A percentile compares a stretch with the other conserved stretches of the same genome.
These are phyloP conservation scores for Ceyx cyanopectus DNA, from an alignment of 2,113 vertebrate species.

Conservation along the genomic window DNA sequence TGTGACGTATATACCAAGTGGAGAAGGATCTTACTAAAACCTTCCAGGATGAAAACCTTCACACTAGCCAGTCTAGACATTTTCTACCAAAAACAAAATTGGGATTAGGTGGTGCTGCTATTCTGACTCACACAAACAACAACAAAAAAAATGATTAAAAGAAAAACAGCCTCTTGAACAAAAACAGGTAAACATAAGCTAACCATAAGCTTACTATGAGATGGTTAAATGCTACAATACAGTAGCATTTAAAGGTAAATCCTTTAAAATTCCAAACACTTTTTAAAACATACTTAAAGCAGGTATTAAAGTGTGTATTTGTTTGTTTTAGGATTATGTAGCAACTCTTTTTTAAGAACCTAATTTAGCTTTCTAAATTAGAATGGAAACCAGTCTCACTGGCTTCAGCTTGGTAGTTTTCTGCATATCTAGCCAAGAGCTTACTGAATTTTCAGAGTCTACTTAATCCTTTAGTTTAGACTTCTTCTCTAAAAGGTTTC, in stretches of 20 bases:
- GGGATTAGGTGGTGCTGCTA: background rate
- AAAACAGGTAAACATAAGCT: background rate
- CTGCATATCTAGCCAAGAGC: background rate
- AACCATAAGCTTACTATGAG: background rate
- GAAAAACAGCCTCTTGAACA: background rate
- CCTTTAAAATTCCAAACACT: background rate
- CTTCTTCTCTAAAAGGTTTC: background rate
- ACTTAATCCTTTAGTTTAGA: background rate
- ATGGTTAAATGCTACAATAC: background rate
- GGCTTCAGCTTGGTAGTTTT: background rate
- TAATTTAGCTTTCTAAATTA: background rate
- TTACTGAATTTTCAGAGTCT: background rate
- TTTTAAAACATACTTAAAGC: background rate
- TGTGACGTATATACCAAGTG: conserved; percentile 4
- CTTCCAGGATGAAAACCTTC: conserved; percentile 60
- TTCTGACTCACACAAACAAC: background rate
- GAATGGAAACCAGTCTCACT: background rate
- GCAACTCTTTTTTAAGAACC: background rate
- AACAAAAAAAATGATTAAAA: background rate
- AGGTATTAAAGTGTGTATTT: background rate
- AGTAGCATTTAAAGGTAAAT: background rate
- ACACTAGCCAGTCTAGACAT: background rate
- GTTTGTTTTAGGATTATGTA: background rate
- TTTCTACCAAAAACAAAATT: conserved; percentile 6
- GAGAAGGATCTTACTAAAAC: conserved; percentile 65